Percentiles rank a stretch among this genome's conserved stretches.
phyloP scores from a whole-genome alignment of 2,797 vertebrate species.

The Otolemur crassicaudatus region DNA sequence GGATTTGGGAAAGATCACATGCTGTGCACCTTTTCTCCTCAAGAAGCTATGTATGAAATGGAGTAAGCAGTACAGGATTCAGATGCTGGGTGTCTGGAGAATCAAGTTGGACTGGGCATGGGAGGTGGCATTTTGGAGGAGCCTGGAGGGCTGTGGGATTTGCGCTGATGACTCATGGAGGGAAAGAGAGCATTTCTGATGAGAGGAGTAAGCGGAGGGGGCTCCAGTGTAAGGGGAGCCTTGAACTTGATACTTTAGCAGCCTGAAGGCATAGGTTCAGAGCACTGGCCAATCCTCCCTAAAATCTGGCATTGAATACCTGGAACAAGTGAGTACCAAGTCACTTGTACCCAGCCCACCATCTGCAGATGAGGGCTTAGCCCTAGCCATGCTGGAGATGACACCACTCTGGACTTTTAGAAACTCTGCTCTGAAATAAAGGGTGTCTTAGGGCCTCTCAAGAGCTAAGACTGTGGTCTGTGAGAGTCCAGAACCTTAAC shows the following conservation, averaged over 20 bases:
- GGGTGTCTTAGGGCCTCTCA: background rate
- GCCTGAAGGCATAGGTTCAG: background rate
- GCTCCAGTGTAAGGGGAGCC: background rate
- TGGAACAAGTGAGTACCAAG: background rate
- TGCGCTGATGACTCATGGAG: background rate
- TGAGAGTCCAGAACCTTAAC: background rate
- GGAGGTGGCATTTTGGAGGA: background rate
- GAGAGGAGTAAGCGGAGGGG: background rate
- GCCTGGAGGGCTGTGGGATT: background rate
- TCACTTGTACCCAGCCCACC: background rate
- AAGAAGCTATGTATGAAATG: background rate
- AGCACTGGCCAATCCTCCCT: background rate
- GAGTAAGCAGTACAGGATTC: background rate
- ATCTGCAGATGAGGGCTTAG: background rate
- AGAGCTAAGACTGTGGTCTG: background rate
- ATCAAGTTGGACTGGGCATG: fast-evolving
- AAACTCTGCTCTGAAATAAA: conserved; percentile 4
- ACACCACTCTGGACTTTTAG: background rate
- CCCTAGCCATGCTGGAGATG: background rate
- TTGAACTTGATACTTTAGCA: background rate
- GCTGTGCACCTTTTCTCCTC: background rate
- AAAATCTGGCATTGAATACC: background rate
- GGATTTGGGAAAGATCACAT: background rate
- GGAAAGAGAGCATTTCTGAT: background rate
- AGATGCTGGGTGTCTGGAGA: background rate